phyloP scores from a whole-genome alignment of 2,888 invertebrate genomes.

The Anaspis maculata region DNA sequence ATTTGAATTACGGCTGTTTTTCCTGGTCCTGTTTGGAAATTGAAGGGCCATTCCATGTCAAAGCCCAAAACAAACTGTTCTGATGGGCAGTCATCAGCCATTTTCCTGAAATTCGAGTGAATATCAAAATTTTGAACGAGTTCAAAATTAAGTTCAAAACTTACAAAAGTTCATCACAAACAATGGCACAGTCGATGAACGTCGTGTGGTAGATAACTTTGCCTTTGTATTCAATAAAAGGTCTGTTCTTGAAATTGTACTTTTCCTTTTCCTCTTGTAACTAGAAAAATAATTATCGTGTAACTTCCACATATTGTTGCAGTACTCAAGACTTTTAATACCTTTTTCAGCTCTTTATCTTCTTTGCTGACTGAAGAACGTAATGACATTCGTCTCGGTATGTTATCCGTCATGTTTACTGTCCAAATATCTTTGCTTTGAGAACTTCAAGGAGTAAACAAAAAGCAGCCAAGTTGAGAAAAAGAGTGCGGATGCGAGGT shows the following conservation, averaged over 20 bases:
- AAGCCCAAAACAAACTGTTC: slow-evolving; percentile 50
- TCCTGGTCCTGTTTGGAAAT: slow-evolving; percentile 50
- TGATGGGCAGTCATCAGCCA: slow-evolving; percentile 30
- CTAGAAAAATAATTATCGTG: slow-evolving; percentile 2
- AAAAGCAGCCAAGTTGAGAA: no score
- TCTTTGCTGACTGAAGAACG: slow-evolving; percentile 5
- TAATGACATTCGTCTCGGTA: no score
- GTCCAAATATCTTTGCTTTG: no score
- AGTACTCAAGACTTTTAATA: no score
- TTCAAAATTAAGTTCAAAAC: neutral
- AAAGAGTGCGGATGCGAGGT: no score
- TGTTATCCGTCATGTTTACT: no score
- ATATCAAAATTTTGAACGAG: slow-evolving; percentile 3
- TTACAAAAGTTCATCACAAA: slow-evolving; percentile 44
- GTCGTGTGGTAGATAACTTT: slow-evolving; percentile 36
- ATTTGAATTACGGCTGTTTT: slow-evolving; percentile 56
- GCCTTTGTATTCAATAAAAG: slow-evolving; percentile 31
- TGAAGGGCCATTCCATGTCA: slow-evolving; percentile 61
- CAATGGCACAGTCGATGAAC: slow-evolving; percentile 41
- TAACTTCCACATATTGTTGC: neutral
- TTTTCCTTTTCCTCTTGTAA: neutral
- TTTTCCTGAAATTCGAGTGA: slow-evolving; percentile 36
- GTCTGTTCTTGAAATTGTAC: slow-evolving; percentile 12
- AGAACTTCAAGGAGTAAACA: no score
- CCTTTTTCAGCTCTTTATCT: slow-evolving; percentile 5